Evolutionary conservation across 2,797 vertebrate species (phyloP).

Genomic region (Buphagus erythrorhynchus): DNA sequence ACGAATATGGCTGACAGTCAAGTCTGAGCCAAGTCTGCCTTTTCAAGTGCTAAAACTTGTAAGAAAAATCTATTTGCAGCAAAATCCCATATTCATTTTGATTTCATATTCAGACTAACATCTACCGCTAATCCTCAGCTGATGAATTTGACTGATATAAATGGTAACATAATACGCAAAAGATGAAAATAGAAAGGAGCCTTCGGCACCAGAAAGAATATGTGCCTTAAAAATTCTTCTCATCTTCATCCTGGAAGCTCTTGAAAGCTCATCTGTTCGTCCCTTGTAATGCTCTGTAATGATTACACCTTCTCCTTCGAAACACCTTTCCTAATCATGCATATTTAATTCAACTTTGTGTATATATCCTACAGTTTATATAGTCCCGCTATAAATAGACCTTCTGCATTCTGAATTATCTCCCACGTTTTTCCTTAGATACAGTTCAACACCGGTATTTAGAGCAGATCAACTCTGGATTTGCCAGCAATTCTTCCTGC

Average conservation of each 20-base stretch:
- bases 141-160: constrained; percentile 39
- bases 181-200: constrained; percentile 54
- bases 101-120: constrained; percentile 51
- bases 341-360: constrained; percentile 65
- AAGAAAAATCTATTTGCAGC: constrained; percentile 23
- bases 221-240: constrained; percentile 21
- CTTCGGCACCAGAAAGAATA: constrained; percentile 2
- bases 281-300: neutral
- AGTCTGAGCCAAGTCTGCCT: constrained; percentile 58
- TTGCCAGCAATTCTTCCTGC: constrained; percentile 25
- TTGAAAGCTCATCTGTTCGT: neutral
- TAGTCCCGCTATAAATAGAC: constrained; percentile 54
- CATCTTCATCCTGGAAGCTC: constrained; percentile 16
- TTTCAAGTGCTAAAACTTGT: constrained; percentile 42
- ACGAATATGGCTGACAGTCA: constrained; percentile 70
- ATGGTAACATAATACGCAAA: constrained; percentile 46
- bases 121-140: constrained; percentile 31
- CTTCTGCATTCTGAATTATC: constrained; percentile 36
- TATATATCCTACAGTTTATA: constrained; percentile 62
- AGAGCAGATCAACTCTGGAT: constrained; percentile 13
- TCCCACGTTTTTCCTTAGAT: constrained; percentile 3
- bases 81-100: constrained; percentile 45
- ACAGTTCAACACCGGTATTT: neutral
- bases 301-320: constrained; percentile 21
- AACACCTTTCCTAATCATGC: constrained; percentile 45